A percentile compares a stretch with the other conserved stretches of the same genome.
These are phyloP conservation scores for Karalla daura DNA, from an alignment of 2,797 vertebrate genomes.

Conservation along the genomic window DNA sequence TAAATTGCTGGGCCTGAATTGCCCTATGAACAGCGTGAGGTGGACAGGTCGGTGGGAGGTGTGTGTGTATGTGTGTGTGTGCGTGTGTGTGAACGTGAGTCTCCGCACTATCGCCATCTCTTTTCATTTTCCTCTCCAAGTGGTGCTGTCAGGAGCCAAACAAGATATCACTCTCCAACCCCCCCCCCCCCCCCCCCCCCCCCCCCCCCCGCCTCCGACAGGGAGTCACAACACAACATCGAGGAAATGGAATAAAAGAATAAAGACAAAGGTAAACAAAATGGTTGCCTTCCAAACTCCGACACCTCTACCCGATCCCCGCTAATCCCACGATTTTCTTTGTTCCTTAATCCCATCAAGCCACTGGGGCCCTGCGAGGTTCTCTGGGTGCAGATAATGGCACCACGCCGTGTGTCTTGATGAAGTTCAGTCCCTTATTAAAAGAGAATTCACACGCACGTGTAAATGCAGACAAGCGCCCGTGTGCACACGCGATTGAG, in stretches of 20 bases:
- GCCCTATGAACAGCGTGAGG: conserved; percentile 81
- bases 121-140: conserved; percentile 83
- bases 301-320: conserved; percentile 34
- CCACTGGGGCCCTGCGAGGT: conserved; percentile 57
- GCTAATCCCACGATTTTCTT: conserved; percentile 74
- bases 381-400: conserved; percentile 73
- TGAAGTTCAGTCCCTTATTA: conserved; percentile 75
- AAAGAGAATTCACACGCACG: conserved; percentile 42
- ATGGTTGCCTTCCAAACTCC: conserved; percentile 66
- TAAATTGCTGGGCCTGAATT: conserved; percentile 82
- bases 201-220: conserved; percentile 61
- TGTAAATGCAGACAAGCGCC: conserved; percentile 31
- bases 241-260: conserved; percentile 72
- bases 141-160: conserved; percentile 84
- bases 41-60: conserved; percentile 72
- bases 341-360: conserved; percentile 77
- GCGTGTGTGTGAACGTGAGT: conserved; percentile 73
- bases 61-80: conserved; percentile 73
- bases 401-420: conserved; percentile 63
- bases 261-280: conserved; percentile 78
- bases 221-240: conserved; percentile 65
- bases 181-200: conserved; percentile 63
- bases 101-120: conserved; percentile 80
- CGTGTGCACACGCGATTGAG: not conserved
- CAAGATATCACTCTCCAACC: conserved; percentile 79